These are phyloP conservation scores for Hermetia illucens DNA, from an alignment of 1,140 invertebrate genomes.

Conservation along the genomic window DNA sequence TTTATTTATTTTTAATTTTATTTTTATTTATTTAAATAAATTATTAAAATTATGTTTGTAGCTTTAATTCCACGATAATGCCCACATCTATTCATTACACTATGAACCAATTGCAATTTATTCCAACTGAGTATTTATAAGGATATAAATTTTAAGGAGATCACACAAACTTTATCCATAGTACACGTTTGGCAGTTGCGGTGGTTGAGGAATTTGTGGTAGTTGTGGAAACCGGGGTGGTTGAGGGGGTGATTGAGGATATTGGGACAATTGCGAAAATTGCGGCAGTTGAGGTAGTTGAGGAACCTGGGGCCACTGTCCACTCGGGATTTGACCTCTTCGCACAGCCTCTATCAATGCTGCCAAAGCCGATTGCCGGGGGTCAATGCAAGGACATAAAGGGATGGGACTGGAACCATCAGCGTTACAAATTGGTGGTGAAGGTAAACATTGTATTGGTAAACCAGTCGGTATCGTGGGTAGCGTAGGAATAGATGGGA, in stretches of 20 bases:
- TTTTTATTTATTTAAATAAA: too few relatives aligned
- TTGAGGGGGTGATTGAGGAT: not conserved
- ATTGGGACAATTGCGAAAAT: not conserved
- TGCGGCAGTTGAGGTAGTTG: not conserved
- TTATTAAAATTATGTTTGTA: too few relatives aligned
- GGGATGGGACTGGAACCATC: constrained; percentile 16
- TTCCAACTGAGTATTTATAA: too few relatives aligned
- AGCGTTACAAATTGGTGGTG: constrained; percentile 19
- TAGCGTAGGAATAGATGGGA: not conserved
- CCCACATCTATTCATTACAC: too few relatives aligned
- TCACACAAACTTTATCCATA: constrained; percentile 3
- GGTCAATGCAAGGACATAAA: constrained; percentile 26
- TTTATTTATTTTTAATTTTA: too few relatives aligned
- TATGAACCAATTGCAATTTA: too few relatives aligned
- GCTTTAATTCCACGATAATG: too few relatives aligned
- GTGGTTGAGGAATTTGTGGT: not conserved
- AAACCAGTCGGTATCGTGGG: not conserved
- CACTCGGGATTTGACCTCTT: not conserved
- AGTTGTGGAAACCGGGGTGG: not conserved
- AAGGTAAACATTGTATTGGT: constrained; percentile 12
- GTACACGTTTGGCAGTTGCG: not conserved
- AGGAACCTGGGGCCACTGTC: not conserved
- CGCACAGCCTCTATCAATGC: too few relatives aligned
- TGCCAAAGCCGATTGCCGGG: constrained; percentile 9
- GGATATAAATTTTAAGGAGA: too few relatives aligned